Evolutionary conservation across 2,113 vertebrate genomes (phyloP).

Genomic region (Micronycteris hirsuta): DNA sequence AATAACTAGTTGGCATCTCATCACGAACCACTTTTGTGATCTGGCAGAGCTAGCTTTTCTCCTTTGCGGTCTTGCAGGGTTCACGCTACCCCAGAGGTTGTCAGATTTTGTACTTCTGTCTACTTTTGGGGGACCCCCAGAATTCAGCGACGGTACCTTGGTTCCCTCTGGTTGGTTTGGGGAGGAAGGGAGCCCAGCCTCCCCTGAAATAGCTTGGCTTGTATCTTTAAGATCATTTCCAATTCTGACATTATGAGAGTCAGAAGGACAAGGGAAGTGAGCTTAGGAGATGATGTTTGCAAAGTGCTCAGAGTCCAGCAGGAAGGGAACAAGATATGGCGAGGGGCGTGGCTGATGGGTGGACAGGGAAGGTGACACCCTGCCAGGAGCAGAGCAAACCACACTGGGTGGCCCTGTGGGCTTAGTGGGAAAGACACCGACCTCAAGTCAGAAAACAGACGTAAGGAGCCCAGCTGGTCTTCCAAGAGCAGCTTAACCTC

Average conservation of each 20-base stretch:
- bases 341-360: accelerated
- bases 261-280: background rate
- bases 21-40: background rate
- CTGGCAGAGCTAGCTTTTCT: background rate
- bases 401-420: accelerated
- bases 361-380: too few relatives aligned
- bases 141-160: background rate
- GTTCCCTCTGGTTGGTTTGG: background rate
- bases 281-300: background rate
- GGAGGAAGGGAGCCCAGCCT: background rate
- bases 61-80: accelerated
- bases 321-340: accelerated
- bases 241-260: background rate
- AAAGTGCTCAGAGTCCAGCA: background rate
- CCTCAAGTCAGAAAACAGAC: background rate
- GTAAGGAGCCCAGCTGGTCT: background rate
- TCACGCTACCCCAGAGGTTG: background rate
- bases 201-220: background rate
- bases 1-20: background rate
- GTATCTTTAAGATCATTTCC: background rate
- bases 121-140: background rate
- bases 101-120: background rate
- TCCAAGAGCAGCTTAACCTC: background rate
- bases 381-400: too few relatives aligned
- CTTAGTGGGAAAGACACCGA: background rate